A percentile compares a stretch with the other conserved stretches of the same genome.
Conservation (phyloP, 2,113 vertebrate species). For the Cyprinus carpio region DNA sequence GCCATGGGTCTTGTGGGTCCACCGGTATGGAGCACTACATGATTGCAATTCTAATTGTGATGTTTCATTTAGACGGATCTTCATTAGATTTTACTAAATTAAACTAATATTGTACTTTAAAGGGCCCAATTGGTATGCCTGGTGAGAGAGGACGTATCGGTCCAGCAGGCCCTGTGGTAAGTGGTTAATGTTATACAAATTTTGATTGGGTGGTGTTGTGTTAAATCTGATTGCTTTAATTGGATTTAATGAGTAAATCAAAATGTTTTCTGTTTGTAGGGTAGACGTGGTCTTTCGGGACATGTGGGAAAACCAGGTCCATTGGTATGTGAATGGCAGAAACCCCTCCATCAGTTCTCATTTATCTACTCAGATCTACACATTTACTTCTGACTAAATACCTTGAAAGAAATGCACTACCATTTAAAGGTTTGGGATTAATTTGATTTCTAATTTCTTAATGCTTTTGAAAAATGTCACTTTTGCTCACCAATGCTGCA, state of each 20-base stretch:
- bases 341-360: background rate
- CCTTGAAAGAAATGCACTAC: background rate
- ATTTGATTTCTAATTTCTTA: too few relatives aligned
- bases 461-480: too few relatives aligned
- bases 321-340: conserved; percentile 63
- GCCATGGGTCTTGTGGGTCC: conserved; percentile 85
- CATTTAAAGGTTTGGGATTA: too few relatives aligned
- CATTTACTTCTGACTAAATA: background rate
- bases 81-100: background rate
- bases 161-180: conserved; percentile 84
- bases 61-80: background rate
- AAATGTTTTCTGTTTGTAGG: conserved; percentile 70
- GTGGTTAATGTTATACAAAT: conserved; percentile 38
- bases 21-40: conserved; percentile 71
- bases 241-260: background rate
- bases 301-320: conserved; percentile 88
- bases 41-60: background rate
- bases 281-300: conserved; percentile 86
- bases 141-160: conserved; percentile 91
- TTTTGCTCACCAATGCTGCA: too few relatives aligned
- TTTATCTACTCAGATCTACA: background rate
- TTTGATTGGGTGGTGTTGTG: background rate
- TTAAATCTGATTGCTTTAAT: too few relatives aligned
- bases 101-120: conserved; percentile 31
- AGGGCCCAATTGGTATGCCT: conserved; percentile 90